Evolutionary conservation across 2,888 invertebrate species (phyloP), one percentile per base, ranked within the genome.

Genomic region (Tetrapedia diversipes): DNA sequence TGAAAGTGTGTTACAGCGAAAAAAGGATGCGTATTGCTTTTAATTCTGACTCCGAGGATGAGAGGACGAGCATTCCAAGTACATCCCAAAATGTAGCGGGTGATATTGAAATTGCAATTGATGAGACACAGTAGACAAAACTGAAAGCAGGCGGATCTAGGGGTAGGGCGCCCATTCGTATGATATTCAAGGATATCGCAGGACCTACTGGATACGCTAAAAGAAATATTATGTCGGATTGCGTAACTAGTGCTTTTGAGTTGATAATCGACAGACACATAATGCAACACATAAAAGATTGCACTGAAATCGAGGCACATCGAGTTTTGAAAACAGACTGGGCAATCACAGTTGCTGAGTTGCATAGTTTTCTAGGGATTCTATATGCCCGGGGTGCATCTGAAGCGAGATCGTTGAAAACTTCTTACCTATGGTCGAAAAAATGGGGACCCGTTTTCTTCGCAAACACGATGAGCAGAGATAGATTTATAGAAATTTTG

Each of bases 221-320:
- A 60, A 59, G 54, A 72, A 80, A 79, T 64, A 59, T 81, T 60
- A 70, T 72, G 63, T 51, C 22, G 43, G 60, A 39, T 78, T 61
- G 49, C 32, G 37, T 69, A 29, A 29, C 11, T 29, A 45, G 69
- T 63, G 70, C 74, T 56, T 80, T 70, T 3, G 43, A 59, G 32
- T 60, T 75, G 19, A 69, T 65, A 65, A 75, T 65, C 53, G 60
- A 53, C 29, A 29, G 0, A 3, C 29, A 61, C 34, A 67, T 76
- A 2, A 71, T 56, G 6, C 0, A 63, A 72, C 54, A 54, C 54
- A 24, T 54, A 37, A 54, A 54, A 37, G 54, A 54, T 14, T 37
- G 54, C 7, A 24, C 14, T 7, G 34, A 54, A 54, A 34, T 14
- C 19, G 8, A 53, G 32, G 32, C 32, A 19, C 32, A 2, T 53